Evolutionary conservation across 2,113 vertebrate genomes (phyloP), one percentile per base, ranked within the genome.

Genomic region (Brachirus orientalis): DNA sequence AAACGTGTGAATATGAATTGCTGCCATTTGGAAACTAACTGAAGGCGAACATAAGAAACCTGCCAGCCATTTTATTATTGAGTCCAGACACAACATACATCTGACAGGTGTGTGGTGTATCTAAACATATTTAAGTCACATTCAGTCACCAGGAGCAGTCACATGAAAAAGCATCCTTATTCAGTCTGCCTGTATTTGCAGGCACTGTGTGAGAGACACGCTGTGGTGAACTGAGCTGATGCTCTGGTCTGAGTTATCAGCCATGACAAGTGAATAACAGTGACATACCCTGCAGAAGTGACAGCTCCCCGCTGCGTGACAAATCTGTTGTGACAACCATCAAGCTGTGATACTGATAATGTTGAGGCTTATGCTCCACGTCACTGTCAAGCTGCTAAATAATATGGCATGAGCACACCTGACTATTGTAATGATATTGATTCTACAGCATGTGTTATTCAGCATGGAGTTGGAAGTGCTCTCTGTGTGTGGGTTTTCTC

Each of bases 251-350:
- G 79, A 80, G 68, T 48, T 82, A 86, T 88, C 88, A 88, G 84
- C 69, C 51, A 0, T 41, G 82, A 90, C 84, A 69, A 83, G 65
- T 72, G 60, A 84, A 53, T 38, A 69, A 64, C 76, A 55, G 14
- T 77, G 87, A 85, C 82, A 69, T 37, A 56, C 55, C 59, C 82
- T 3, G 75, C 59, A 72, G 79, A 80, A 57, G 17, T 63, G 80
- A 79, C 86, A 81, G 82, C 69, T 74, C 9, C 48, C 51, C 4
- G 12, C 57, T 37, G 76, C 11, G 36, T 86, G 86, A 88, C 72
- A 74, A 84, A 91, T 83, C 66, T 82, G 75, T 79, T 38, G 41
- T 59, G 88, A 86, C 88, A 90, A 56, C 64, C 53, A 20, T 38
- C 66, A 55, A 10, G 61, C 62, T 13, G 46, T 40, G 76, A 88